Base-by-base conservation (phyloP, 2,888 invertebrate genomes). In the Luperina testacea region DNA sequence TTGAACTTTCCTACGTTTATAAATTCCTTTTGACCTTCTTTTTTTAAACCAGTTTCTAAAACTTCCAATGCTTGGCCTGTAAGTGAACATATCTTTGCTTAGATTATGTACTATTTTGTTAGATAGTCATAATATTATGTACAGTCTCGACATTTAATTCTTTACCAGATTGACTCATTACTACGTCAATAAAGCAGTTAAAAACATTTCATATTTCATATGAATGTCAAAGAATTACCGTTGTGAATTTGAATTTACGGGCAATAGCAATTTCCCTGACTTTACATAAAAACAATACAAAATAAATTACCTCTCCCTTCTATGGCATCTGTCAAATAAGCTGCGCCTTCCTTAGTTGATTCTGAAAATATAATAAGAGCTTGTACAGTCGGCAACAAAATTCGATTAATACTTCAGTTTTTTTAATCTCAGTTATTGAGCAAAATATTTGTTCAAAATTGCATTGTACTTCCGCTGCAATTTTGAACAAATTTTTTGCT, bases 11-110 rank as follows among this genome's bases (percentile, higher is more conserved):
- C 95, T 51, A 93, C 83, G 2, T 87, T 84, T 48, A 95, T 59
- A 72, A 95, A 93, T 5, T 91, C 88, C 76, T 93, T 92, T 15
- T 77, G 75, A 15, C 92, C 92, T 80, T 91, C 91, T 57, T 91
- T 91, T 61, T 89, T 86, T 89, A 95, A 87, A 6, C 82, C 89
- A 57, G 90, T 88, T 38, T 93, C 91, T 77, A 95, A 86, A 8
- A 90, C 81, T 84, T 91, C 87, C 91, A 95, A 89, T 6, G 93
- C 94, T 80, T 93, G 92, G 42, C 90, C 95, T 95, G 72, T 48
- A 69, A 67, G 20, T 42, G n/a, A 45, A 64, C 1, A 64, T 51
- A 15, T 64, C 13, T 45, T 17, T 38, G 27, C 9, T 67, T 48
- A 77, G 53, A 51, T 70, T 24, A 70, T 15, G 51, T 69, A 8